phyloP scores from a whole-genome alignment of 2,113 vertebrate species.

The Tyto alba region DNA sequence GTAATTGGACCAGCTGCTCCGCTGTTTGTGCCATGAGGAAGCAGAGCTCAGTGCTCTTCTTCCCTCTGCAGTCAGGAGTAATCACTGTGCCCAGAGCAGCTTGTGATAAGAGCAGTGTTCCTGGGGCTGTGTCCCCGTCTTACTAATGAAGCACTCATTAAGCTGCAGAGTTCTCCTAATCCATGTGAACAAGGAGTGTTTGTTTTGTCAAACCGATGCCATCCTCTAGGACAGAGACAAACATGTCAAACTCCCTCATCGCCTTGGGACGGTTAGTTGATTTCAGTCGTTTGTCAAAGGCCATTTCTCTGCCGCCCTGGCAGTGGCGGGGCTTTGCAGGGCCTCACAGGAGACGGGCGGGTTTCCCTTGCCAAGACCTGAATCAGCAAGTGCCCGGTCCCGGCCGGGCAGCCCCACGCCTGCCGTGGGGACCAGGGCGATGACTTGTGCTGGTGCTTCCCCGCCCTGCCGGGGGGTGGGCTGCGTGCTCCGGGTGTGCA shows the following conservation, averaged over 20 bases:
- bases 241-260: background rate
- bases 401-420: background rate
- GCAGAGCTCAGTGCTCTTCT: background rate
- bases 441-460: too few relatives aligned
- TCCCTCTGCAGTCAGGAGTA: background rate
- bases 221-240: background rate
- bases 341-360: fast-evolving
- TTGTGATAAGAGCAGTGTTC: background rate
- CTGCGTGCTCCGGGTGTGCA: fast-evolving
- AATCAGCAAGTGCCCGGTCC: background rate
- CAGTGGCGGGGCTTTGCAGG: background rate
- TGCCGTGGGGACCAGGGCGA: background rate
- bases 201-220: background rate
- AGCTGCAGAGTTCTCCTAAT: background rate
- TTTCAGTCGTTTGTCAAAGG: background rate
- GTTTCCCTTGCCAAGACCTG: background rate
- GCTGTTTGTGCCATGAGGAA: background rate
- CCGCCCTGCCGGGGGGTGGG: background rate
- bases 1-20: background rate
- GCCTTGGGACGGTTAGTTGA: background rate
- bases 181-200: background rate
- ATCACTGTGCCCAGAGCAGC: background rate
- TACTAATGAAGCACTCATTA: constrained; percentile 10
- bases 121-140: background rate
- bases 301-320: background rate